These are phyloP conservation scores for Hyposoter dolosus DNA, from an alignment of 2,888 invertebrate genomes.

Conservation along the genomic window DNA sequence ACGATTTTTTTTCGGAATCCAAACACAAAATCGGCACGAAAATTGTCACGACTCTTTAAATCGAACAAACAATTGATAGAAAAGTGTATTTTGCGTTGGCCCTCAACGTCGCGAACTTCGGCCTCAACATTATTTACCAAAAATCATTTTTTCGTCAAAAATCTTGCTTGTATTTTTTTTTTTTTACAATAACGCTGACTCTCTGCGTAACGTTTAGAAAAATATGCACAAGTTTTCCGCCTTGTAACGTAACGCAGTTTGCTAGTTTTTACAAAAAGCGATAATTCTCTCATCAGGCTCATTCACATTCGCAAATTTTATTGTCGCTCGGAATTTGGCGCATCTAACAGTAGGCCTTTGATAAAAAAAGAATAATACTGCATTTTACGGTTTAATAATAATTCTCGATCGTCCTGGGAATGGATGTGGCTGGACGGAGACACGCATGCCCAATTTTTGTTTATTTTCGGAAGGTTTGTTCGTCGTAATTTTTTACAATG, in stretches of 20 bases:
- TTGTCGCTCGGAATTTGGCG: neutral
- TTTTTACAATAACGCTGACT: constrained; percentile 5
- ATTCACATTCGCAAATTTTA: neutral
- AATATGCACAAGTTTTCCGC: constrained; percentile 38
- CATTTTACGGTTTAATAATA: neutral
- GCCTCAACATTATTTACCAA: too few relatives aligned
- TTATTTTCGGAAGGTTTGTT: neutral
- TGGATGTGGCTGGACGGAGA: neutral
- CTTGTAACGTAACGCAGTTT: constrained; percentile 35
- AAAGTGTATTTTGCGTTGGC: too few relatives aligned
- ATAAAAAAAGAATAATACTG: neutral
- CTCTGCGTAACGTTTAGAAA: constrained; percentile 21
- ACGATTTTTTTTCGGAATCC: too few relatives aligned
- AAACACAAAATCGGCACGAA: too few relatives aligned
- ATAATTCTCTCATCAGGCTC: constrained; percentile 41
- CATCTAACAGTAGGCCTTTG: neutral
- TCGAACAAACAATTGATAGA: too few relatives aligned
- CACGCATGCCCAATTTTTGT: neutral
- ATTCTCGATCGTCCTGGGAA: neutral
- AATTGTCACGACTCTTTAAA: too few relatives aligned
- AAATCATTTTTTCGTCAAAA: neutral
- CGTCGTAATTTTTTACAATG: neutral
- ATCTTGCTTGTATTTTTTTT: neutral
- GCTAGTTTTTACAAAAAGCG: constrained; percentile 5
- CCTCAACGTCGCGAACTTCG: too few relatives aligned